Evolutionary conservation across 2,888 invertebrate genomes (phyloP).

Genomic region (Oxycera nigricornis): DNA sequence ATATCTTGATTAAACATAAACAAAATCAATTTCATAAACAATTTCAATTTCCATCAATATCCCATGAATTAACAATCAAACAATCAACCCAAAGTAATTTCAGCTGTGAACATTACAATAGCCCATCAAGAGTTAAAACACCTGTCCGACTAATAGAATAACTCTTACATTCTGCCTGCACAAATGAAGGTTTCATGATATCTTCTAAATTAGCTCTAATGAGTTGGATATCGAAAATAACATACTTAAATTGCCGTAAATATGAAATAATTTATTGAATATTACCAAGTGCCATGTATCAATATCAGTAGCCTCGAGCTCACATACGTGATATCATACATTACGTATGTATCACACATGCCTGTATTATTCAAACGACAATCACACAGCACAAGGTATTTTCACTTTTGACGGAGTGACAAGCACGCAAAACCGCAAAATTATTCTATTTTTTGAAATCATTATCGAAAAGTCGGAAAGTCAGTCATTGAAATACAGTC

Average conservation of each 20-base stretch:
- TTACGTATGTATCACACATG: neutral
- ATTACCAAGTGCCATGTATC: neutral
- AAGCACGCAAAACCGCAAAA: constrained; percentile 47
- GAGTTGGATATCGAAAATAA: neutral
- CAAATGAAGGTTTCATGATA: neutral
- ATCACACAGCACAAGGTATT: neutral
- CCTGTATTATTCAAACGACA: constrained; percentile 4
- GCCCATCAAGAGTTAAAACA: neutral
- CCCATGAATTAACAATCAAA: neutral
- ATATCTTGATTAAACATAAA: no score
- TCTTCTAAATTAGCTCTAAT: neutral
- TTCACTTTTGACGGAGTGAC: constrained; percentile 41
- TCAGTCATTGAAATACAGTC: neutral
- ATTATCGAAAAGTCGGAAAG: constrained; percentile 24
- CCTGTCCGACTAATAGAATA: constrained; percentile 3
- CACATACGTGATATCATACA: constrained; percentile 6
- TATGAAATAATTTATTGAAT: constrained; percentile 25
- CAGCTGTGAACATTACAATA: neutral
- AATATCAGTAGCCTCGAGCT: neutral
- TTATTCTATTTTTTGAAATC: neutral
- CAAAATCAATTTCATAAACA: no score
- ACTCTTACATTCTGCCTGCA: neutral
- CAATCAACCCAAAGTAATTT: neutral
- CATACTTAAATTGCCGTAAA: constrained; percentile 23
- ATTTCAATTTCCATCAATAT: no score